Evolutionary conservation across 2,888 invertebrate species (phyloP), one percentile per base, ranked within the genome.

Genomic region (Clivina fossor): DNA sequence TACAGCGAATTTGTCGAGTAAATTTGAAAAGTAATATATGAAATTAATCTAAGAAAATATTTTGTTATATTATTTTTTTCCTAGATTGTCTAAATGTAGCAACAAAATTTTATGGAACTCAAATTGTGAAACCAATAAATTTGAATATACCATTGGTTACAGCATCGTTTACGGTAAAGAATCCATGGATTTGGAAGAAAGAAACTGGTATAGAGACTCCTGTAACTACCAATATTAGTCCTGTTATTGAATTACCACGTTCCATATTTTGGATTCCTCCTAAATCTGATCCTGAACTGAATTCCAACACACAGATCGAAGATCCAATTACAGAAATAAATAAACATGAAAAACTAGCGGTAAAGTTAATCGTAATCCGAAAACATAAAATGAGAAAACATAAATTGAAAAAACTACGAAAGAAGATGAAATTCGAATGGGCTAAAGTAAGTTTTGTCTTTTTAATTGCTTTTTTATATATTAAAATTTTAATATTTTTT

Each of bases 341-440:
- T 48, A 67, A 71, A 11, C 76, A 79, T 43, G 84, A 85, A 67
- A 88, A 86, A 67, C 81, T 84, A 65, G 90, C 91, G 0, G 81
- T 80, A 0, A 76, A 87, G 47, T 72, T 92, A 56, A 85, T 92
- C 61, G 84, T 88, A 0, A 90, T 92, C 26, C 78, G 93, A 43
- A 77, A 84, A 44, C 81, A 82, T 49, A 93, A 93, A 74, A 93
- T 94, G 90, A 90, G 86, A 71, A 90, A 86, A 64, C 93, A 93
- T 68, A 88, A 92, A 70, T 75, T 88, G 38, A 85, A 75, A 70
- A 93, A 93, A 72, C 74, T 90, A 50, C 79, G 88, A 61, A 91
- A 88, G 69, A 82, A 78, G 65, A 88, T 90, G 88, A 85, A 84
- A 65, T 85, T 83, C 70, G 80, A 81, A 59, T 86, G 86, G 84